Evolutionary conservation across 2,113 vertebrate genomes (phyloP).

Genomic region (Scortum barcoo): DNA sequence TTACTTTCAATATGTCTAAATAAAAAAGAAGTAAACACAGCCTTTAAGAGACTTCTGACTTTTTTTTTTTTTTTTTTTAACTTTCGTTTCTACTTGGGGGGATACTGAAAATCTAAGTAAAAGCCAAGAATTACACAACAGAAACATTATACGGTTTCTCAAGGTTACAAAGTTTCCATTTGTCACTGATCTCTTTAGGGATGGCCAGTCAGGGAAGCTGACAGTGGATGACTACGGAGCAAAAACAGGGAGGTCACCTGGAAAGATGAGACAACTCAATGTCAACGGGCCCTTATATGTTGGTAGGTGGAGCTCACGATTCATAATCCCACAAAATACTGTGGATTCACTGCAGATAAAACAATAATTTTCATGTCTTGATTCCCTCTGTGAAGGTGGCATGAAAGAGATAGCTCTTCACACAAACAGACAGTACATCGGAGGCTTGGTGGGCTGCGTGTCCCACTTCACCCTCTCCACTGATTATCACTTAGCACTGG

Average conservation of each 20-base stretch:
- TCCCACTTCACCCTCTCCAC: conserved; percentile 97
- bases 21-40: neutral
- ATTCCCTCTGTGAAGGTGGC: conserved; percentile 85
- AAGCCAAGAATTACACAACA: neutral
- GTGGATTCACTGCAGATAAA: neutral
- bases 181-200: conserved; percentile 80
- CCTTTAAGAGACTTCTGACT: neutral
- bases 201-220: conserved; percentile 94
- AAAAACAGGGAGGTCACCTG: conserved; percentile 91
- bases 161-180: neutral
- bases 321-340: neutral
- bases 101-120: no score
- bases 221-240: conserved; percentile 96
- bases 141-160: neutral
- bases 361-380: neutral
- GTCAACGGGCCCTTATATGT: conserved; percentile 93
- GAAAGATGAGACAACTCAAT: conserved; percentile 96
- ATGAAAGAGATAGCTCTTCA: conserved; percentile 96
- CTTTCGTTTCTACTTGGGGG: neutral
- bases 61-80: neutral
- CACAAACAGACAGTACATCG: conserved; percentile 91
- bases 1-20: no score
- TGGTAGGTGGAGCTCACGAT: conserved; percentile 84
- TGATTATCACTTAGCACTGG: conserved; percentile 93
- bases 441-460: conserved; percentile 94